Conservation (phyloP, 2,797 vertebrate species). For the Acridotheres tristis region DNA sequence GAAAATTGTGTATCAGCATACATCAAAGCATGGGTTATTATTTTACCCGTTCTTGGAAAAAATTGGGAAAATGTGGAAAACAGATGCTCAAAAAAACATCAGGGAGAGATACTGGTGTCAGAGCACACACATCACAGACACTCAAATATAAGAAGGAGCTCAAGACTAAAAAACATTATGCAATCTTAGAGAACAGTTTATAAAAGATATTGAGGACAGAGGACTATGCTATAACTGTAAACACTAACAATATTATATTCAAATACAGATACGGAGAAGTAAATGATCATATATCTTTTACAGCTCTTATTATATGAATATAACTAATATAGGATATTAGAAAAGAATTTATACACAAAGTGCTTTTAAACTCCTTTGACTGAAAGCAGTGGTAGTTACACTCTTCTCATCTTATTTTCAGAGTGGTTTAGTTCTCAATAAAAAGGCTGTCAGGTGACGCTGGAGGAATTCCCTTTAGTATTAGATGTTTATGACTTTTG, state of each 20-base stretch:
- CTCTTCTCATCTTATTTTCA: slow-evolving; percentile 43
- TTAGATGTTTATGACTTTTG: slow-evolving; percentile 76
- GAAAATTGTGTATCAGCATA: background rate
- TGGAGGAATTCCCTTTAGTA: slow-evolving; percentile 74
- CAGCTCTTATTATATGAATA: background rate
- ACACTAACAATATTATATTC: background rate
- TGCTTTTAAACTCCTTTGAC: background rate
- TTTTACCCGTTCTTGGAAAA: background rate
- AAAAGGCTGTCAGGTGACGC: slow-evolving; percentile 73
- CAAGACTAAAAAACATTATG: background rate
- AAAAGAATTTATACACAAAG: background rate
- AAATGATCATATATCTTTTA: background rate
- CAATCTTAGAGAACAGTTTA: background rate
- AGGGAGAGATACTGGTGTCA: background rate
- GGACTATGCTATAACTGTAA: background rate
- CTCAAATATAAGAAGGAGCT: background rate
- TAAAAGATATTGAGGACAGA: background rate
- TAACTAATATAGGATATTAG: background rate
- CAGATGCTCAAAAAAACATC: background rate
- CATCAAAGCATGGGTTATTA: background rate
- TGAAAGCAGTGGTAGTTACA: background rate
- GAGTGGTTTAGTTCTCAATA: slow-evolving; percentile 79
- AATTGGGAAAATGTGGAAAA: background rate
- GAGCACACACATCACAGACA: background rate
- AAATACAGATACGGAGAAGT: background rate